Evolutionary conservation across 2,797 vertebrate genomes (phyloP).

Genomic region (Diglossa cyanea): DNA sequence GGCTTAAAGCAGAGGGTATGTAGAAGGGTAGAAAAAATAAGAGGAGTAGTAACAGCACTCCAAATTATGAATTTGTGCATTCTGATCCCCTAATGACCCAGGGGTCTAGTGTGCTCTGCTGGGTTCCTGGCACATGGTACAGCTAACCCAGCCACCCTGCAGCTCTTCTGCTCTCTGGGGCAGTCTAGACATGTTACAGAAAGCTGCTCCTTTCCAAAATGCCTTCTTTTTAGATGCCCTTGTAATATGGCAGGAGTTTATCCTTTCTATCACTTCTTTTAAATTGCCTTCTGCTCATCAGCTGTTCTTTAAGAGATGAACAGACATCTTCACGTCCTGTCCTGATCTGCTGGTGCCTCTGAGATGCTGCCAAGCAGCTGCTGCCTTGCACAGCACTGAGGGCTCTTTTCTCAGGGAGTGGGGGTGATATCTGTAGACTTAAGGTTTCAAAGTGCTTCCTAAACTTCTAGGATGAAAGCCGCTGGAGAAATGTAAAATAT

Average conservation of each 20-base stretch:
- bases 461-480: constrained; percentile 36
- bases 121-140: background rate
- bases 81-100: background rate
- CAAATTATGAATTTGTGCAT: background rate
- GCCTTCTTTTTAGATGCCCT: background rate
- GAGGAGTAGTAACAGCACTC: background rate
- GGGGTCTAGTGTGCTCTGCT: background rate
- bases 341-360: background rate
- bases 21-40: background rate
- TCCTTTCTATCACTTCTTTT: constrained; percentile 7
- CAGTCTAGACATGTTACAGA: background rate
- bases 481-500: constrained; percentile 49
- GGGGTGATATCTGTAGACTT: background rate
- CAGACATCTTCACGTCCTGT: background rate
- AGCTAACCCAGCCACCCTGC: background rate
- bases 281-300: constrained; percentile 50
- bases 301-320: background rate
- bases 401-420: background rate
- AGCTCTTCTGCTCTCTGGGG: background rate
- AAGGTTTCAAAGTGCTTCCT: constrained; percentile 23
- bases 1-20: background rate
- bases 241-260: background rate
- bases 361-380: background rate
- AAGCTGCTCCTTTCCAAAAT: background rate
- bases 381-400: background rate